Evolutionary conservation across 2,113 vertebrate species (phyloP), one percentile per base, ranked within the genome.

Genomic region (Triplophysa rosa): DNA sequence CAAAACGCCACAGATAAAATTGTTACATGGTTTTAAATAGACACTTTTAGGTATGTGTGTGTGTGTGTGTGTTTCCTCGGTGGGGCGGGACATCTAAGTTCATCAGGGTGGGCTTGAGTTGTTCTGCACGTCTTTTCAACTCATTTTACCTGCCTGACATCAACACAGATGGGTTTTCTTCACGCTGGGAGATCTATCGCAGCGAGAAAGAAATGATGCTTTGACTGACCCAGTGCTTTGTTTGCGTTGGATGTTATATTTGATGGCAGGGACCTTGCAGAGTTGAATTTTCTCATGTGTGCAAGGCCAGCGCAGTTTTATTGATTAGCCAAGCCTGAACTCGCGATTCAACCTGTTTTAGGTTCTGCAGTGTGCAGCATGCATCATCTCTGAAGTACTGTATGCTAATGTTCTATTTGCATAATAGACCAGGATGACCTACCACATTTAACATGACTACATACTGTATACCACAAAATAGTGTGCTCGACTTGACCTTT

Each of bases 221-320:
- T 29, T 69, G 67, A 52, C 67, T 69, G 67, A 29, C 45, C 45
- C 23, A 67, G 74, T 65, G 33, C 37, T n/a, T 63, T 67, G 10
- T 77, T 49, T 54, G 47, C 54, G 56, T 66, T 45, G 23, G 33
- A 49, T 2, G 2, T 47, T 69, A 64, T 67, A 72, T 81, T 76
- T 67, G 74, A 83, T 80, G 79, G 86, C 78, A 37, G 4, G 16
- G 4, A 82, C 79, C 82, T 85, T 83, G 76, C 85, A 84, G 80
- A 42, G 82, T 33, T 82, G 84, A 85, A 86, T 49, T 77, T 87
- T 76, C 47, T 88, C 78, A 61, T 88, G 85, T 71, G 88, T 89
- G 79, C 81, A 66, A 86, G 85, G 86, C 85, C 83, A 19, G 77
- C 87, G 79, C 82, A 90, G 90, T 90, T 89, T 91, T 91, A 89